These are phyloP conservation scores for Glaucopsyche alexis DNA, from an alignment of 2,888 invertebrate species.

Conservation along the genomic window DNA sequence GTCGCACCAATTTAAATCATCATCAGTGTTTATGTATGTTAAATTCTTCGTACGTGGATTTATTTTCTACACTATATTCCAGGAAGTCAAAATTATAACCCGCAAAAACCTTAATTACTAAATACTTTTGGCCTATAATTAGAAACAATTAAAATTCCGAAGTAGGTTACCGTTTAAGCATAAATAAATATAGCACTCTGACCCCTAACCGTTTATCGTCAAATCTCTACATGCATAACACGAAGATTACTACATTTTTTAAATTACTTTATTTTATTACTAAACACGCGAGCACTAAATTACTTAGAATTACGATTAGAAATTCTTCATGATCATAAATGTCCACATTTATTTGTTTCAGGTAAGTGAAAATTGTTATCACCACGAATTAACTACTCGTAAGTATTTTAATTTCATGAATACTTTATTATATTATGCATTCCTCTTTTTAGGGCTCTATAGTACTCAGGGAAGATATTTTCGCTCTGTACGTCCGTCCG, in stretches of 20 bases:
- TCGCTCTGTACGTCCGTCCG: too few species aligned
- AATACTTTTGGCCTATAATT: neutral
- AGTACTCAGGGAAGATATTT: too few species aligned
- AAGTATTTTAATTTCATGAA: conserved; percentile 4
- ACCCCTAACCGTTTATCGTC: neutral
- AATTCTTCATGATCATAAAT: conserved; percentile 9
- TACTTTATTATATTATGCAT: neutral
- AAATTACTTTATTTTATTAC: conserved; percentile 25
- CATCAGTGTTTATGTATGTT: neutral
- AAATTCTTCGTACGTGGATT: neutral
- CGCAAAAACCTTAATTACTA: neutral
- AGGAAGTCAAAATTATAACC: neutral
- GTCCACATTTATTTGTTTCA: conserved; percentile 39
- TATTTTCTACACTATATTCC: neutral
- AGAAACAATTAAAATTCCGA: conserved; percentile 5
- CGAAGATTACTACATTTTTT: conserved; percentile 22
- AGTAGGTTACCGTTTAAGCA: conserved; percentile 21
- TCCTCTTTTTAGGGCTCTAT: neutral
- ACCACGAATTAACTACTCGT: conserved; percentile 8
- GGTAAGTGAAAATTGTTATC: conserved; percentile 36
- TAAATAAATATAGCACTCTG: conserved; percentile 25
- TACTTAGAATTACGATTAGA: neutral
- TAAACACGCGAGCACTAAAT: neutral
- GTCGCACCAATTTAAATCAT: neutral
- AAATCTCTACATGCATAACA: conserved; percentile 14